These are phyloP conservation scores for Balanococcus diminutus DNA, from an alignment of 2,888 invertebrate genomes.

Conservation along the genomic window DNA sequence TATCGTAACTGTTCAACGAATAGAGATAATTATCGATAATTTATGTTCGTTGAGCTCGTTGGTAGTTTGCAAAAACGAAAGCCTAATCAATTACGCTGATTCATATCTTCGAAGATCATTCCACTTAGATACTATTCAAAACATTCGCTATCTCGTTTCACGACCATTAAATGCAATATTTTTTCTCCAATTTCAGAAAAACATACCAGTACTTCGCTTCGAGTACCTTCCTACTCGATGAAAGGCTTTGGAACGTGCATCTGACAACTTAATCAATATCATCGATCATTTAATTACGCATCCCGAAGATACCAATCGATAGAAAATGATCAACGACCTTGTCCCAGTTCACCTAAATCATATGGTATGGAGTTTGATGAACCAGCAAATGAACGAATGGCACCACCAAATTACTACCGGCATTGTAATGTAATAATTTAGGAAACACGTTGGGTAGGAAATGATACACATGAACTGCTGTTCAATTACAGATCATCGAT, in stretches of 20 bases:
- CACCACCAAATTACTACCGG: conserved; percentile 5
- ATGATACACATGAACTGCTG: neutral
- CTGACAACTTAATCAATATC: neutral
- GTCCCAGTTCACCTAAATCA: neutral
- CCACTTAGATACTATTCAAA: neutral
- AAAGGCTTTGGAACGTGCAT: neutral
- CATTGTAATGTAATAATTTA: conserved; percentile 20
- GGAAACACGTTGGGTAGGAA: neutral
- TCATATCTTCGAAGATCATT: neutral
- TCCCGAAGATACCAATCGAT: neutral
- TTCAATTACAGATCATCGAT: conserved; percentile 24
- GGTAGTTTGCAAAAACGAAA: neutral
- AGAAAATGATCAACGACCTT: conserved; percentile 8
- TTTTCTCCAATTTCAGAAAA: neutral
- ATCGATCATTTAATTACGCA: neutral
- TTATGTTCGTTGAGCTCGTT: neutral
- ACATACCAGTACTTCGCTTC: neutral
- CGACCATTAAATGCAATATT: neutral
- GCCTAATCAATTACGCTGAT: neutral
- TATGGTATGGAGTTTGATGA: neutral
- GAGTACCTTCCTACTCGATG: neutral
- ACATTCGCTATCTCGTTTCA: neutral
- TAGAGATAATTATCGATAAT: neutral
- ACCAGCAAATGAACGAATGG: neutral
- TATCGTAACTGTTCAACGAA: neutral